Percentiles rank a stretch among this genome's conserved stretches.
Conservation (phyloP, 2,797 vertebrate species). For the Brotula barbata region DNA sequence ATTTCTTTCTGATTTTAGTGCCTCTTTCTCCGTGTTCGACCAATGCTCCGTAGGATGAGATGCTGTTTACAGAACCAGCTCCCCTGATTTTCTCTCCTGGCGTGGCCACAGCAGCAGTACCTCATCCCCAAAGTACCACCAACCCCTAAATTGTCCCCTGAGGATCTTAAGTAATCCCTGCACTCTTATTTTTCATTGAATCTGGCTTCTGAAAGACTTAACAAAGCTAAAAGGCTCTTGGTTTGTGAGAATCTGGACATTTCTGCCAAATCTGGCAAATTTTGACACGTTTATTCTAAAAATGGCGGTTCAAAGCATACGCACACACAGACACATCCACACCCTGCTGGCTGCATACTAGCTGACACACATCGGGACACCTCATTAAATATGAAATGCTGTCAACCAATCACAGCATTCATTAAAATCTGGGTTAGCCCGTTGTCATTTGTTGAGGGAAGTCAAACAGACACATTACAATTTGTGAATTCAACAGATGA, state of each 20-base stretch:
- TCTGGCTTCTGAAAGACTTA: too few species aligned
- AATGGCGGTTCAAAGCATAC: too few species aligned
- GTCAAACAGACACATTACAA: too few species aligned
- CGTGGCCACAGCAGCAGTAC: conserved; percentile 37
- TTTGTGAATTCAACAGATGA: conserved; percentile 48
- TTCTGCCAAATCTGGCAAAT: too few species aligned
- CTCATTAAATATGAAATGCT: conserved; percentile 51
- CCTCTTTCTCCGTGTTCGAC: conserved; percentile 28
- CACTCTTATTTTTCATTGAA: too few species aligned
- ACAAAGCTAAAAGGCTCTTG: too few species aligned
- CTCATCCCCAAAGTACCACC: conserved; percentile 14
- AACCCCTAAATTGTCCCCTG: conserved; percentile 16
- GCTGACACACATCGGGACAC: conserved; percentile 49
- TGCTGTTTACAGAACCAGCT: conserved; percentile 30
- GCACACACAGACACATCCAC: background rate
- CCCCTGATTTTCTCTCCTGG: conserved; percentile 22
- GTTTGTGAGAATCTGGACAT: too few species aligned
- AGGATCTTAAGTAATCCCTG: too few species aligned
- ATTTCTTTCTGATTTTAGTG: conserved; percentile 51
- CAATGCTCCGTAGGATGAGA: conserved; percentile 16
- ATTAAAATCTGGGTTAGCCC: conserved; percentile 56
- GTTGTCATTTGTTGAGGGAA: conserved; percentile 50
- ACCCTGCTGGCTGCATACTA: conserved; percentile 29
- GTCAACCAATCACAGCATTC: conserved; percentile 62
- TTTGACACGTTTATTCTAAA: too few species aligned